phyloP scores from a whole-genome alignment of 2,113 vertebrate genomes.

The Paracyprichromis sp. region DNA sequence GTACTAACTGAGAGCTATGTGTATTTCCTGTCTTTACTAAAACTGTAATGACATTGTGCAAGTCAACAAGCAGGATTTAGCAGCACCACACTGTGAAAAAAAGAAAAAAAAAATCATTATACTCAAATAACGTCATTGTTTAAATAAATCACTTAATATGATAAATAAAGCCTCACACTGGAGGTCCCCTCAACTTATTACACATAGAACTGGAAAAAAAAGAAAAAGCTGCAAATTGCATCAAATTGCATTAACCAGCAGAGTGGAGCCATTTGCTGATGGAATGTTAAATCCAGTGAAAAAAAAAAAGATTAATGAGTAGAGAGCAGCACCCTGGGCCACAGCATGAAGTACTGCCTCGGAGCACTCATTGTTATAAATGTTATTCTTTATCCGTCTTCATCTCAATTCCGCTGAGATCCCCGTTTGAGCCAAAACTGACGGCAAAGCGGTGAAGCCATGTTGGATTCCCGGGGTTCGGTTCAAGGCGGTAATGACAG shows the following conservation, averaged over 20 bases:
- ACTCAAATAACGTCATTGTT: slow-evolving; percentile 33
- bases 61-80: neutral
- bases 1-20: neutral
- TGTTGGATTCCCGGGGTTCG: neutral
- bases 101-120: neutral
- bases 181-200: slow-evolving; percentile 51
- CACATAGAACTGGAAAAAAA: slow-evolving; percentile 28
- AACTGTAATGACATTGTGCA: neutral
- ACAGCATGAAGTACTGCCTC: slow-evolving; percentile 18
- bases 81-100: neutral
- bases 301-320: slow-evolving; percentile 70
- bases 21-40: neutral
- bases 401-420: slow-evolving; percentile 36
- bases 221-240: slow-evolving; percentile 55
- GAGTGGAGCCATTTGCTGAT: slow-evolving; percentile 64
- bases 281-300: slow-evolving; percentile 62
- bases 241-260: slow-evolving; percentile 61
- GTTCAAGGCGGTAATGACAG: neutral
- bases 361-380: slow-evolving; percentile 43
- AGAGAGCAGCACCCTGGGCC: slow-evolving; percentile 36
- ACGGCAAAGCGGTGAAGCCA: neutral
- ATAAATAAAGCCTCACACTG: slow-evolving; percentile 37
- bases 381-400: slow-evolving; percentile 46
- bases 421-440: neutral
- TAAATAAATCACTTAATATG: slow-evolving; percentile 45